These are phyloP conservation scores for Bombus breviceps DNA, from an alignment of 1,140 invertebrate species.

Conservation along the genomic window DNA sequence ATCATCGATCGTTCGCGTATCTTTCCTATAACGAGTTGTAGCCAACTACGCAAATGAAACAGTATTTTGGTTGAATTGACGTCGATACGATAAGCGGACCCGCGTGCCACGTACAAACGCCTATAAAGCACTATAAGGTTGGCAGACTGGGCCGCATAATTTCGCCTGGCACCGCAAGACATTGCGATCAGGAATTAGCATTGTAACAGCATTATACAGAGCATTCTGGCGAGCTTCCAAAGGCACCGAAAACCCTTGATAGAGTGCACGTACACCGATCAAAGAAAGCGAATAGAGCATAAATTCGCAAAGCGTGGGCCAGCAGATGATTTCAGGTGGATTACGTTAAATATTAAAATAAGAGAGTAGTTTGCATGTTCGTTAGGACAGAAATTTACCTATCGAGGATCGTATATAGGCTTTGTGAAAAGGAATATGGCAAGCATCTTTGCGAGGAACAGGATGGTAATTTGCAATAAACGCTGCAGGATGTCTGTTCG, in stretches of 20 bases:
- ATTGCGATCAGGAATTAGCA: slow-evolving; percentile 58
- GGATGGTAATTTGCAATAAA: too few relatives aligned
- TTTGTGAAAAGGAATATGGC: too few relatives aligned
- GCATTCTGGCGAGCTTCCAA: slow-evolving; percentile 47
- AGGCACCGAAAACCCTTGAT: slow-evolving; percentile 47
- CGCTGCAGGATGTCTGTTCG: too few relatives aligned
- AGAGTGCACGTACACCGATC: neutral
- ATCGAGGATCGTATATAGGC: too few relatives aligned
- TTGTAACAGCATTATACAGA: slow-evolving; percentile 51
- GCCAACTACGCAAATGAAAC: slow-evolving; percentile 48
- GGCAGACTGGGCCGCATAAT: slow-evolving; percentile 44
- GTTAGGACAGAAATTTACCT: too few relatives aligned
- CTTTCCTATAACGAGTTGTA: neutral
- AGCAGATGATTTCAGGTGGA: too few relatives aligned
- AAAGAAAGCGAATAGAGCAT: neutral
- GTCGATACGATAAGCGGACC: slow-evolving; percentile 35
- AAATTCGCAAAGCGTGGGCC: too few relatives aligned
- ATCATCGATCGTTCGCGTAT: neutral
- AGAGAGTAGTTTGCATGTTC: too few relatives aligned
- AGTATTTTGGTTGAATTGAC: slow-evolving; percentile 42
- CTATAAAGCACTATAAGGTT: slow-evolving; percentile 41
- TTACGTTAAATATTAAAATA: too few relatives aligned
- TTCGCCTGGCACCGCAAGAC: slow-evolving; percentile 52
- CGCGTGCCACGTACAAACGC: neutral
- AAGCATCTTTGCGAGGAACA: too few relatives aligned